Evolutionary conservation across 2,113 vertebrate genomes (phyloP), one percentile per base, ranked within the genome.

Genomic region (Prionailurus viverrinus): DNA sequence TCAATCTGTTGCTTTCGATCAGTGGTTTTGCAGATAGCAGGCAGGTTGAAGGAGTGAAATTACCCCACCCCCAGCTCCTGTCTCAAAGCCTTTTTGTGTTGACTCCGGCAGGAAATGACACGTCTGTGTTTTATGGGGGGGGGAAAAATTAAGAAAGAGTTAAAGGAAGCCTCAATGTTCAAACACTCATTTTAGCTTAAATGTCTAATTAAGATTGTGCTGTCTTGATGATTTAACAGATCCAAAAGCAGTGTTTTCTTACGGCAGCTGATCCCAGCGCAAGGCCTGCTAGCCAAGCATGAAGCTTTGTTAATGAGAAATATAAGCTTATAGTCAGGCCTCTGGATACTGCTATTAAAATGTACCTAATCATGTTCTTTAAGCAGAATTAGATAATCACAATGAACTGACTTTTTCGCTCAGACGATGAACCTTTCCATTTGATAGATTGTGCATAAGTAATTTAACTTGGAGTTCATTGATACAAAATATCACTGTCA

Each of bases 241-340:
- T 92, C 81, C 68, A 41, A 81, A 95, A 96, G 53, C 80, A 65
- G 51, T 65, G 15, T 84, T 94, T 88, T 74, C 92, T 96, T 91
- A 55, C 55, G 23, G 71, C 65, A 55, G 5, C 80, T 51, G 95
- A 98, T 96, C 97, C 74, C 58, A 96, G 95, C 95, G 97, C 96
- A 97, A 97, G 97, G 96, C 95, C 96, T 92, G 95, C 93, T 96
- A 97, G 96, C 93, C 95, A 98, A 96, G 96, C 98, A 94, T 97
- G 95, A 97, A 95, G 97, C 88, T 97, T 95, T 65, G 89, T 84
- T 98, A 97, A 98, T 98, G 97, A 98, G 95, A 97, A 97, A 69
- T 89, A 97, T 94, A 96, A 97, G 92, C 95, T 84, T 82, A 80
- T 53, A 45, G 93, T 94, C 91, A 95, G 95, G 92, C 71, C 94